Base-by-base conservation (phyloP, 2,797 vertebrate genomes). In the Enteromius treurensis region DNA sequence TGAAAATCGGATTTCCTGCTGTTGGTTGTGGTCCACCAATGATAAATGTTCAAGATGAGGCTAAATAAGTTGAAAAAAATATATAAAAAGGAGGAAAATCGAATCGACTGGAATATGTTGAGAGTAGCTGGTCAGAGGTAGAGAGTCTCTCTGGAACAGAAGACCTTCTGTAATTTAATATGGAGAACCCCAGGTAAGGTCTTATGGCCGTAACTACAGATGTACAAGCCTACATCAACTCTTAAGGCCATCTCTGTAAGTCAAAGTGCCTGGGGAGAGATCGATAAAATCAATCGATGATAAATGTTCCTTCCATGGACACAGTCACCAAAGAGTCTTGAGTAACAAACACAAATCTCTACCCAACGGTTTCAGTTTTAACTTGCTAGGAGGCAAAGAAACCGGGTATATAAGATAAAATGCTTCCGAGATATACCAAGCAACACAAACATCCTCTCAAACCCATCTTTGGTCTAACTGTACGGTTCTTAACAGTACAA, bases 381-480 rank as follows among this genome's bases (percentile, higher is more conserved):
- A 8, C 55, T 42, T 49, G 32, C 40, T 4, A 37, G 17, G 26
- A 51, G 29, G 5, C 5, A 17, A 79, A 34, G 51, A 77, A 32
- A 77, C 26, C 23, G n/a, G 26, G 10, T 3, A 21, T 23, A 17
- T 37, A 3, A 42, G 60, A 77, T 42, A 40, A 76, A 76, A 76
- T 5, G 14, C 37, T 29, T 29, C 40, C 17, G 2, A 37, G 62
- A 68, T 11, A 51, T 21, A 34, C 51, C 34, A 21, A 42, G 47
- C 65, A 71, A 71, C 51, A 60, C 34, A 80, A 80, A 60, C 17
- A 32, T 45, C 62, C 45, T 67, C 62, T 37, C 17, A 21, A 67
- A 51, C 29, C 40, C 67, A 60, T 80, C 79, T 80, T 80, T 80
- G 51, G 79, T 80, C 37, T 70, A 80, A 70, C 51, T n/a, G 23